phyloP scores from a whole-genome alignment of 2,888 invertebrate species.

The Glaucopsyche alexis region DNA sequence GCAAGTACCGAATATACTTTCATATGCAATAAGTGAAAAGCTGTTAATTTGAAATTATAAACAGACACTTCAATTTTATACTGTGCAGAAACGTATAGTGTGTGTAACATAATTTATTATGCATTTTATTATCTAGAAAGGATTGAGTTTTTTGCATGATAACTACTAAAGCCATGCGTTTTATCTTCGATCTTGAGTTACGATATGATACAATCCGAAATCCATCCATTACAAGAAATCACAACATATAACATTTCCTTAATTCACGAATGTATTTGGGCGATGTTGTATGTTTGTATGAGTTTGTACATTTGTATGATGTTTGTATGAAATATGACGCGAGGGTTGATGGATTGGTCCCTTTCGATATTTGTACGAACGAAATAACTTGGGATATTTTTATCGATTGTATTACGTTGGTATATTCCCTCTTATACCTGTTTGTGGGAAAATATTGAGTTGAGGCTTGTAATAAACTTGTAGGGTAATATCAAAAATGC shows the following conservation, averaged over 20 bases:
- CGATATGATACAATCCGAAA: background rate
- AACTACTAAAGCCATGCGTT: background rate
- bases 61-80: no score
- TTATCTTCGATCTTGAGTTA: background rate
- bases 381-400: background rate
- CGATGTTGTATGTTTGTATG: background rate
- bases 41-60: no score
- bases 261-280: background rate
- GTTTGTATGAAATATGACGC: background rate
- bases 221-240: slow-evolving; percentile 4
- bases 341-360: slow-evolving; percentile 15
- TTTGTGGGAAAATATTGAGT: no score
- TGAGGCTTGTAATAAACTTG: no score
- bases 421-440: no score
- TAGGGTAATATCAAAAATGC: no score
- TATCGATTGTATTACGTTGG: background rate
- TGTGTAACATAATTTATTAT: no score
- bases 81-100: no score
- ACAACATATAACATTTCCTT: background rate
- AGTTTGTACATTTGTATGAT: slow-evolving; percentile 1
- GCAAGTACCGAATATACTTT: no score
- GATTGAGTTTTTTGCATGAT: no score
- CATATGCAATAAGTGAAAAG: no score
- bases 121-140: no score
- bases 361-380: background rate